Evolutionary conservation across 2,888 invertebrate genomes (phyloP).

Genomic region (Osedax fenrisi): DNA sequence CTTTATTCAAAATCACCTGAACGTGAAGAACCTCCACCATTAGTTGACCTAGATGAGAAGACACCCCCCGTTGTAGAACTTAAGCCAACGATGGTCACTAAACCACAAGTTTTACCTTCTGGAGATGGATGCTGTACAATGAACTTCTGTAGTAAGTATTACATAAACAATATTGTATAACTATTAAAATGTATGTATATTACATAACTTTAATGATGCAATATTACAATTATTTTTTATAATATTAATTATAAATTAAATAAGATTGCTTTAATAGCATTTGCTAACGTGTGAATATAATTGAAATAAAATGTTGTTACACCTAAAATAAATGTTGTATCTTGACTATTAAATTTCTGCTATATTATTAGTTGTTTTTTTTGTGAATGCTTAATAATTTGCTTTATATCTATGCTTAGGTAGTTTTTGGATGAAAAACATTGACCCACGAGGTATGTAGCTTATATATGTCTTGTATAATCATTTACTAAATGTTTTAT

Average conservation of each 20-base stretch:
- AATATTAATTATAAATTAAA: no score
- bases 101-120: neutral
- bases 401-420: neutral
- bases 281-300: no score
- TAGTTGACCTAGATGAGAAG: neutral
- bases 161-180: neutral
- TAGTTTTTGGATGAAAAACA: constrained; percentile 7
- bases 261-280: no score
- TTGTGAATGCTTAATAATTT: neutral
- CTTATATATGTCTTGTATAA: neutral
- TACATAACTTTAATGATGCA: no score
- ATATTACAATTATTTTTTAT: no score
- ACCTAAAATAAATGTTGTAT: no score
- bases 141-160: neutral
- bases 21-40: neutral
- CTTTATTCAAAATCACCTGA: neutral
- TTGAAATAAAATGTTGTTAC: no score
- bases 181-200: no score
- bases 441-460: constrained; percentile 16
- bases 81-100: neutral
- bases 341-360: no score
- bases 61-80: neutral
- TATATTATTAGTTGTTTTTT: no score
- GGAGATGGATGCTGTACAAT: neutral
- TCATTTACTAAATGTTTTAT: neutral